Base-by-base conservation (phyloP, 2,888 invertebrate genomes). In the Eupithecia vulgata region DNA sequence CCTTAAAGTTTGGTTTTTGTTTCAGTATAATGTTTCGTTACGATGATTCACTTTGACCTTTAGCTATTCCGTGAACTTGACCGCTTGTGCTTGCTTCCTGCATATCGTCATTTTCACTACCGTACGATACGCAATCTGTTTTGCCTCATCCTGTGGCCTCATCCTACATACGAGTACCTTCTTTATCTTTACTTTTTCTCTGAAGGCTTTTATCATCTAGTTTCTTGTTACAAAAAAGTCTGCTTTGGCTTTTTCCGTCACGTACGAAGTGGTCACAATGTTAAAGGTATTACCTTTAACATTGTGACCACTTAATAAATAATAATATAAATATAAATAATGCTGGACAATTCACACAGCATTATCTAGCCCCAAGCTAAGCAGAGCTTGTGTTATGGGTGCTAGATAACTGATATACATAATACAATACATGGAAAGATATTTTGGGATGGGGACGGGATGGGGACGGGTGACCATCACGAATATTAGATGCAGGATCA, bases 21-120 rank as follows among this genome's bases (percentile, higher is more conserved):
- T 67, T 52, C 30, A 30, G 30, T 30, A 30, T 30, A 30, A 30
- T 48, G n/a, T n/a, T 48, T 42, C 42, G 17, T 17, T 48, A 12
- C 57, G 42, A 57, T 64, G 62, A 72, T 73, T 79, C 74, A 70
- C 68, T 72, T 70, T 75, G 68, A 71, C 62, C 70, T 76, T 75
- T 73, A 40, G 65, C 37, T n/a, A 52, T n/a, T 73, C 84, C 85
- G 84, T 85, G 83, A 82, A 85, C 85, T 84, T 84, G 84, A 83
- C 85, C 81, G 80, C 77, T 75, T 70, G 70, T 80, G 79, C 76
- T 76, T 67, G 69, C 42, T 64, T 61, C 45, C 59, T 67, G 72
- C 68, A 72, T 71, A 72, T 76, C 69, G 68, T 75, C 40, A 52
- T 72, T 76, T 72, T 71, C 74, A 68, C 57, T 68, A n/a, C n/a